Base-by-base conservation (phyloP, 2,888 invertebrate species). In the Diaprepes abbreviatus region DNA sequence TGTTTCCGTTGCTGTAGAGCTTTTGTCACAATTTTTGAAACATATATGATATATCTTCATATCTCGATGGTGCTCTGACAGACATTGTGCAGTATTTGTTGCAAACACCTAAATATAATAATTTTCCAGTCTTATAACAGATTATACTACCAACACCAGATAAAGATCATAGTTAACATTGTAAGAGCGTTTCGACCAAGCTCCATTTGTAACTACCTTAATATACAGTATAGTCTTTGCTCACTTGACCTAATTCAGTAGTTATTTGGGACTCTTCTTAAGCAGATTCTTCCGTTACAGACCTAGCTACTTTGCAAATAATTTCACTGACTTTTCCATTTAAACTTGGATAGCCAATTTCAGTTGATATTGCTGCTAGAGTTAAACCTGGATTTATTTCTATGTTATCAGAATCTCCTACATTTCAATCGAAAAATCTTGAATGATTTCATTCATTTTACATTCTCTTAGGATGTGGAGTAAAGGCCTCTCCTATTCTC, bases 171-270 rank as follows among this genome's bases (percentile, higher is more conserved):
- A 74, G 31, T 75, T 76, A 2, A 69, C 66, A n/a, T 74, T 65
- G 50, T 76, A 74, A 2, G 74, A 73, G n/a, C 72, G 14, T 66
- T 74, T 75, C 28, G 72, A 73, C 75, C 76, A 76, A 5, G 74
- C 75, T 0, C 76, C 76, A 68, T 76, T 74, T 10, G 75, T 64
- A 64, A 74, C 73, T 0, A 76, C 76, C 19, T 71, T 76, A 38
- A 65, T 57, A 28, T n/a, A 43, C 2, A 43, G 45, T 14, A 17
- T 17, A 17, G n/a, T 31, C 17, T 9, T 43, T n/a, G 10, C 19
- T 12, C 10, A 66, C 58, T 12, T 58, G 19, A 0, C 45, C 40
- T 9, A 35, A 19, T 9, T 1, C 31, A 3, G 36, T 6, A 5
- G 63, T 54, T 16, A 63, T 17, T 17, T 52, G n/a, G n/a, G n/a